phyloP scores from a whole-genome alignment of 2,113 vertebrate species.

The Sminthopsis crassicaudata region DNA sequence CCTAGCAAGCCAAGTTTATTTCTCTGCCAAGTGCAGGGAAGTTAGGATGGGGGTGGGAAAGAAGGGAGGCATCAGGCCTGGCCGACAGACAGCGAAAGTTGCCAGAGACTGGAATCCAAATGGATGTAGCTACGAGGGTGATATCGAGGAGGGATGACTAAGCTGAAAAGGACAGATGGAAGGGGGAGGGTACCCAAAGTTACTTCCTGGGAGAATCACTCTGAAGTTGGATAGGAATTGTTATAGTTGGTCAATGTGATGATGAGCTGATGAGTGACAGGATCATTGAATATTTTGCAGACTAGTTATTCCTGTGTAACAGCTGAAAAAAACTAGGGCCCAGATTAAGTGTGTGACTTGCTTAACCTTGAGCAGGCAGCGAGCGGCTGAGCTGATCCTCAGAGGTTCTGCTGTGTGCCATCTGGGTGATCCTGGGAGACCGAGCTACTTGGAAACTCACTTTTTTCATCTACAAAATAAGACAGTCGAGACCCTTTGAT shows the following conservation, averaged over 20 bases:
- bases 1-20: neutral
- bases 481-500: neutral
- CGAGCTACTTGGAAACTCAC: neutral
- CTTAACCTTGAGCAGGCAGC: neutral
- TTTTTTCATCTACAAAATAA: neutral
- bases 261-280: neutral
- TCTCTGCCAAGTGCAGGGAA: neutral
- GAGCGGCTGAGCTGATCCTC: neutral
- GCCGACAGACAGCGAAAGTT: neutral
- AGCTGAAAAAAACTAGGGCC: neutral
- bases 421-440: neutral
- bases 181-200: neutral
- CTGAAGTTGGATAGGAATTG: neutral
- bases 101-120: neutral
- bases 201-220: neutral
- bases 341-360: neutral
- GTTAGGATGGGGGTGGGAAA: neutral
- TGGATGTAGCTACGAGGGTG: neutral
- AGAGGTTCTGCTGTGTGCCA: neutral
- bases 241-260: neutral
- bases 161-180: neutral
- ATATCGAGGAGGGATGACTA: neutral
- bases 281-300: neutral
- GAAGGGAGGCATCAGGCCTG: neutral
- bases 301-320: neutral